Conservation (phyloP, 2,113 vertebrate species). For the Gasterosteus nipponicus region DNA sequence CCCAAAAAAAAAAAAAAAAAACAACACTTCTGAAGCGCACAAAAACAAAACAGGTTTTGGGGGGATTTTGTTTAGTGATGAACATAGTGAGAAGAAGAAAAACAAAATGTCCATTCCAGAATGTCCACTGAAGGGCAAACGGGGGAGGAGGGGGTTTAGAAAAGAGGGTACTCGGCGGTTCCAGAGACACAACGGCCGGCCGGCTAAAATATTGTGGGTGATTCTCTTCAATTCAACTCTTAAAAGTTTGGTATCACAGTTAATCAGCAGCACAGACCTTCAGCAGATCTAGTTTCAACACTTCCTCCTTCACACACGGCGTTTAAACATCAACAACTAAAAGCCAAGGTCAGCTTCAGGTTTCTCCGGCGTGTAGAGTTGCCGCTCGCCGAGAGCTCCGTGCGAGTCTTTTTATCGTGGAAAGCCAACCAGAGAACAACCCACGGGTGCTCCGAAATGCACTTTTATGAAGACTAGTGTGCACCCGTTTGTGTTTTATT, state of each 20-base stretch:
- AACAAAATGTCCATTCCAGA: not conserved
- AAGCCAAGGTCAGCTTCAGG: not conserved
- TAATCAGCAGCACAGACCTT: slow-evolving; percentile 39
- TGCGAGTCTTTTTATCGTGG: not conserved
- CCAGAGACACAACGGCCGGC: slow-evolving; percentile 10
- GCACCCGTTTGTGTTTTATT: slow-evolving; percentile 56
- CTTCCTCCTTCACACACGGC: slow-evolving; percentile 7
- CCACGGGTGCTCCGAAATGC: slow-evolving; percentile 8
- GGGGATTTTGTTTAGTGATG: slow-evolving; percentile 8
- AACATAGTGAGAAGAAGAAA: not conserved
- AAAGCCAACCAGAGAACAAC: no score
- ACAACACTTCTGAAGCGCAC: slow-evolving; percentile 3
- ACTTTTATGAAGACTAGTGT: slow-evolving; percentile 29
- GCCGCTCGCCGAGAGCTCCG: not conserved
- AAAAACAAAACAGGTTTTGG: slow-evolving; percentile 7
- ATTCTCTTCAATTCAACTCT: slow-evolving; percentile 30
- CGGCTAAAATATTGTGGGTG: slow-evolving; percentile 1
- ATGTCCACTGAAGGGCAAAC: not conserved
- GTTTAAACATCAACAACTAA: slow-evolving; percentile 15
- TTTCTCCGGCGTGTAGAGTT: not conserved
- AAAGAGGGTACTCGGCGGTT: not conserved
- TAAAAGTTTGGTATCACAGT: slow-evolving; percentile 21
- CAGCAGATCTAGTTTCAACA: slow-evolving; percentile 31
- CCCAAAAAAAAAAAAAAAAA: slow-evolving; percentile 11
- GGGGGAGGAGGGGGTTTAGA: not conserved